Evolutionary conservation across 2,797 vertebrate species (phyloP).

Genomic region (Pseudotriccus pelzelni): DNA sequence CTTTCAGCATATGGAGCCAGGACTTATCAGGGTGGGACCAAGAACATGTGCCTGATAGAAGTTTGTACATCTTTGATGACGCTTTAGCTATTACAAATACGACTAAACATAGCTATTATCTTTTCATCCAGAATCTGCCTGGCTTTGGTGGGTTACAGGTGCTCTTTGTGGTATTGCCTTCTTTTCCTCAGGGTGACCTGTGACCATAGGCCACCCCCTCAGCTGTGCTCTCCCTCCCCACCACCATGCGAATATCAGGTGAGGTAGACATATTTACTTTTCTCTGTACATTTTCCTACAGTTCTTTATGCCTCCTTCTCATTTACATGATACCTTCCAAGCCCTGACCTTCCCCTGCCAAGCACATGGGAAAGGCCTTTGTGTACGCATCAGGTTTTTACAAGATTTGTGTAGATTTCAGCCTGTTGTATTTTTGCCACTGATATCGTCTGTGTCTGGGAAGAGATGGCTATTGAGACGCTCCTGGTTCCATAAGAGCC

Average conservation of each 20-base stretch:
- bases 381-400: not conserved
- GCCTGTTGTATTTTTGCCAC: constrained; percentile 1
- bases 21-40: not conserved
- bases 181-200: not conserved
- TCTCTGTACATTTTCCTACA: not conserved
- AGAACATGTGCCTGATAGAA: not conserved
- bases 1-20: fast-evolving
- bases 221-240: not conserved
- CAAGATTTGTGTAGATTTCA: not conserved
- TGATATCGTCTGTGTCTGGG: not conserved
- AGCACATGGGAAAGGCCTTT: not conserved
- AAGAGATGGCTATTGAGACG: not conserved
- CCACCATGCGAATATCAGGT: constrained; percentile 44
- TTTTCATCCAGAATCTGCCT: not conserved
- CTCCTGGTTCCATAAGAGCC: constrained; percentile 21
- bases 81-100: not conserved
- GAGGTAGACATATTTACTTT: not conserved
- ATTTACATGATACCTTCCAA: not conserved
- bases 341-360: not conserved
- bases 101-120: not conserved
- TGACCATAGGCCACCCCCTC: not conserved
- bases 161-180: not conserved
- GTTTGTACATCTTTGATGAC: not conserved
- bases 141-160: not conserved
- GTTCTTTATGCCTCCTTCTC: not conserved